phyloP scores from a whole-genome alignment of 2,113 vertebrate species.

The Limanda limanda region DNA sequence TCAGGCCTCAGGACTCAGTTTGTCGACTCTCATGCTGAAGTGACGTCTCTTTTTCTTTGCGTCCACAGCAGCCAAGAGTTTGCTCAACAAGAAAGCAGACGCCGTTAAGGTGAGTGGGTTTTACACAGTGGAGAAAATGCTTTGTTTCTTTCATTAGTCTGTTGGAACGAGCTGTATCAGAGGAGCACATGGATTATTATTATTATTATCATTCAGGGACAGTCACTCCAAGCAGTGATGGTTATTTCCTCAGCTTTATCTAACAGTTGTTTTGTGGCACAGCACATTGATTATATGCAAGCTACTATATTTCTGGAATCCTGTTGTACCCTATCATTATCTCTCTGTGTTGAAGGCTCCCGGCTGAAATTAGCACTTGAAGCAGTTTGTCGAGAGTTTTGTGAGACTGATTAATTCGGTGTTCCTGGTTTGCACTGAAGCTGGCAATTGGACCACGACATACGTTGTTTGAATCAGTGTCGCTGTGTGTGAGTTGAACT shows the following conservation, averaged over 20 bases:
- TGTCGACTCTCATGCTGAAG: conserved; percentile 35
- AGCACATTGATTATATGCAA: not conserved
- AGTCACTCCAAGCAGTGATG: conserved; percentile 46
- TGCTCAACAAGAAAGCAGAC: conserved; percentile 93
- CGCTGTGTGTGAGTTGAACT: conserved; percentile 34
- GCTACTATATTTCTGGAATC: not conserved
- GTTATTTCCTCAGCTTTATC: conserved; percentile 24
- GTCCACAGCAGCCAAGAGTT: conserved; percentile 94
- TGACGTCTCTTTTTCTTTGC: conserved; percentile 43
- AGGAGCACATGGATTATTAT: conserved; percentile 45
- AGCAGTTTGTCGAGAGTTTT: conserved; percentile 4
- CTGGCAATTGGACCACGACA: conserved; percentile 18
- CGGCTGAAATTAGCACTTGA: conserved; percentile 29
- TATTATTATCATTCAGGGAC: conserved; percentile 70
- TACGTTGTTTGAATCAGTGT: conserved; percentile 3
- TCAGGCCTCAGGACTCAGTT: conserved; percentile 19
- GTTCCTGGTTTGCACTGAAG: conserved; percentile 11
- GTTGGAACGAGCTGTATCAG: conserved; percentile 46
- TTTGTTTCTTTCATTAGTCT: conserved; percentile 59
- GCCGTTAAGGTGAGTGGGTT: conserved; percentile 91
- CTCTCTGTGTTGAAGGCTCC: conserved; percentile 16
- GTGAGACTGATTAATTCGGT: not conserved
- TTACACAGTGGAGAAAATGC: conserved; percentile 11
- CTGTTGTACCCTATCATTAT: conserved; percentile 17
- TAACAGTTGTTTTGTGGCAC: conserved; percentile 11